These are phyloP conservation scores for Sebastes variabilis DNA, from an alignment of 2,797 vertebrate species.

Conservation along the genomic window DNA sequence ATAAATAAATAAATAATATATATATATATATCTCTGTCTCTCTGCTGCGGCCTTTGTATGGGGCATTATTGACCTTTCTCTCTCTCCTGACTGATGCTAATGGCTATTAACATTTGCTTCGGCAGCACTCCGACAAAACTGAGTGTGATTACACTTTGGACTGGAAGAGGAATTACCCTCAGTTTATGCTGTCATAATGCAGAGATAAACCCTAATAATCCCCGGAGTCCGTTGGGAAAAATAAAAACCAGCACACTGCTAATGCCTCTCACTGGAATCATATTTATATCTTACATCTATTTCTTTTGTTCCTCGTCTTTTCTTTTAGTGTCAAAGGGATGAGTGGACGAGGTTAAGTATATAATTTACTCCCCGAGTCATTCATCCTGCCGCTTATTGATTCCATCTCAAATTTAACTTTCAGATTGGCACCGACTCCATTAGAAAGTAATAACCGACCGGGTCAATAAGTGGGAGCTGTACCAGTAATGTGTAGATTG, in stretches of 20 bases:
- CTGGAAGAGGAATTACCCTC: conserved; percentile 37
- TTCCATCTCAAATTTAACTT: conserved; percentile 78
- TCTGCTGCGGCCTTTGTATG: not conserved
- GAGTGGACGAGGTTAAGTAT: conserved; percentile 63
- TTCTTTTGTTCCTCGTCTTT: conserved; percentile 19
- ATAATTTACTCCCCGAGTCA: conserved; percentile 72
- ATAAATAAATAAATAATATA: no score
- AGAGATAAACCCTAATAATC: conserved; percentile 55
- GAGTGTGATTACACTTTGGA: conserved; percentile 61
- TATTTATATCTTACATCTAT: conserved; percentile 61
- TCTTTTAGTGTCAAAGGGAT: conserved; percentile 44
- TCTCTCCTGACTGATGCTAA: conserved; percentile 38
- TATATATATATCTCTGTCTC: not conserved
- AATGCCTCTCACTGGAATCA: conserved; percentile 40
- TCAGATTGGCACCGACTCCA: conserved; percentile 74
- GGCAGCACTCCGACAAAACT: conserved; percentile 18
- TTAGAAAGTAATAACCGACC: conserved; percentile 73
- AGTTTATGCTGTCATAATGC: conserved; percentile 26
- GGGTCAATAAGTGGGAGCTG: conserved; percentile 71
- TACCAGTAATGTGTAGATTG: conserved; percentile 70
- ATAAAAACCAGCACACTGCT: conserved; percentile 32
- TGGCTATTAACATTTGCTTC: conserved; percentile 60
- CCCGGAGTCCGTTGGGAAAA: conserved; percentile 38
- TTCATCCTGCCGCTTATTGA: conserved; percentile 73
- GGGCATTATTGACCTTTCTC: conserved; percentile 14